Percentiles rank a stretch among this genome's conserved stretches.
Conservation (phyloP, 2,888 invertebrate species). For the Magallana nippona region DNA sequence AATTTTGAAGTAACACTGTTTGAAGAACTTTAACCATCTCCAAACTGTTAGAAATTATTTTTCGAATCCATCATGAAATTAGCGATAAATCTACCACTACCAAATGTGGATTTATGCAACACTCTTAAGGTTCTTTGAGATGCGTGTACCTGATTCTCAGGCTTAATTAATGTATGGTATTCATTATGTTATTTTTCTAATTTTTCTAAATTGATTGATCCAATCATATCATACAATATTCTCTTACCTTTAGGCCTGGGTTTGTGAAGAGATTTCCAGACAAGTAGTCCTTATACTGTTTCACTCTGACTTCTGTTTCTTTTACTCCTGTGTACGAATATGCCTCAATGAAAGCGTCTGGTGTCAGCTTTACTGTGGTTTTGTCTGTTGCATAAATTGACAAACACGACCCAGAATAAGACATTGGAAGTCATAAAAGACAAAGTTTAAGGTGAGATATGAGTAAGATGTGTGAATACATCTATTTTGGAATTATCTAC, state of each 20-base stretch:
- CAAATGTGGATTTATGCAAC: no score
- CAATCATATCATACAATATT: background rate
- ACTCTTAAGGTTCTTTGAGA: no score
- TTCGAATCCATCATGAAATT: no score
- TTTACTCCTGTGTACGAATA: constrained; percentile 20
- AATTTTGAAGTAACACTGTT: no score
- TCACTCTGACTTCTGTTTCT: constrained; percentile 35
- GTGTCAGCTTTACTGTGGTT: constrained; percentile 34
- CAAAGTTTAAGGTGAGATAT: background rate
- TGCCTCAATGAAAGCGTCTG: constrained; percentile 31
- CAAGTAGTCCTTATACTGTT: constrained; percentile 37
- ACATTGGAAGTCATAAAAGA: background rate
- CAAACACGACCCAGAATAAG: background rate
- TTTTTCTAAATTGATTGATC: no score
- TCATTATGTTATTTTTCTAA: no score
- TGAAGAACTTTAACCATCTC: no score
- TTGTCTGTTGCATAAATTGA: constrained; percentile 4
- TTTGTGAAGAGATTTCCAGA: constrained; percentile 6
- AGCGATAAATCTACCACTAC: no score
- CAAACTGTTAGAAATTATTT: no score
- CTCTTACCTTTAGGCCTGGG: constrained; percentile 40
- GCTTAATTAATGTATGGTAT: no score
- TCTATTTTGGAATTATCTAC: background rate
- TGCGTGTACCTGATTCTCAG: no score
- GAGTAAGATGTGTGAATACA: no score